Base-by-base conservation (phyloP, 1,140 invertebrate species). In the Anastrepha ludens region DNA sequence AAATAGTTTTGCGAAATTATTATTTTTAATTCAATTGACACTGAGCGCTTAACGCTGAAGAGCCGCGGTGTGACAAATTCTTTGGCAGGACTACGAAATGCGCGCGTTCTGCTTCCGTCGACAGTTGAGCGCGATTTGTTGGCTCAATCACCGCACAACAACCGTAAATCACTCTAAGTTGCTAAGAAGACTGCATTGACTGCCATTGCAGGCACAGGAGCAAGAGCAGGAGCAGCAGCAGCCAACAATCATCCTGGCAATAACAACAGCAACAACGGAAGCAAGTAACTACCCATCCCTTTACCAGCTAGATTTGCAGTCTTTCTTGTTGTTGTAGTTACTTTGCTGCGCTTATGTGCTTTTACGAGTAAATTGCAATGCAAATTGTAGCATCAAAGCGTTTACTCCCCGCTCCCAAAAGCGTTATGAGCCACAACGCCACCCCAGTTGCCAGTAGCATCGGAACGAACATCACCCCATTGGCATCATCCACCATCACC, bases 81-180 rank as follows among this genome's bases (percentile, higher is more conserved):
- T 47, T n/a, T 2, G 44, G 3, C 44, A 59, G 47, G 60, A 50
- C 50, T 64, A 87, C 88, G 59, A 85, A 90, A 88, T 90, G 89
- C 81, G 90, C 90, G 91, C 89, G 91, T 92, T 91, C 90, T 91
- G 91, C 92, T 90, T 91, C 91, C 91, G 91, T 92, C 91, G 91
- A 92, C 91, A 91, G 91, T 92, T 81, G 74, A 81, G 11, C 89
- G 91, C 91, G 90, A 90, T 92, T 90, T 92, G 91, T 92, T 92
- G 91, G 91, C 86, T 90, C 91, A 92, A 92, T 92, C 91, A 92
- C 91, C 91, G 91, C 91, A 91, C 91, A 92, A 91, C 90, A 92
- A 92, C 91, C 90, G 91, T 90, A 92, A 92, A 92, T 92, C 89
- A 90, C 90, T 92, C 89, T 90, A 92, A 92, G 89, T 90, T 90